phyloP scores from a whole-genome alignment of 2,113 vertebrate species.

The Chrysochloris asiatica region DNA sequence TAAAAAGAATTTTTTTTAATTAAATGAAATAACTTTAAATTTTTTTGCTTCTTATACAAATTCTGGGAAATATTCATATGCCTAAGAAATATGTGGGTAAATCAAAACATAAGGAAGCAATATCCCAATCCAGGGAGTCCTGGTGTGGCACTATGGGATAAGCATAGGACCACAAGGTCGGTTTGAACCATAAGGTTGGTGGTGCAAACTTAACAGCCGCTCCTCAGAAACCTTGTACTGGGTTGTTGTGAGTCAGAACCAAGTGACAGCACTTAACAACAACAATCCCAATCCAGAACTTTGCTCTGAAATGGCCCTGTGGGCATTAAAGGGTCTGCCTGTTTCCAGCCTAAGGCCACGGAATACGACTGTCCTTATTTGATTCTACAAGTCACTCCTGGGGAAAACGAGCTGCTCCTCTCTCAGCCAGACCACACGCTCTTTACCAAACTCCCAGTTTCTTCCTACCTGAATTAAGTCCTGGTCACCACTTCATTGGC shows the following conservation, averaged over 20 bases:
- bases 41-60: not conserved
- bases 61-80: not conserved
- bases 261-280: no score
- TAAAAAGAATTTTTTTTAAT: not conserved
- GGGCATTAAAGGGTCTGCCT: not conserved
- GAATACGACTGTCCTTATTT: conserved; percentile 49
- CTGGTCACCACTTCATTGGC: not conserved
- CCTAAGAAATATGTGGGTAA: not conserved
- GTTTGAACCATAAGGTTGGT: no score
- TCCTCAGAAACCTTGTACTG: no score
- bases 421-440: not conserved
- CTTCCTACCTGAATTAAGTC: conserved; percentile 20
- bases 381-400: not conserved
- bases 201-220: no score
- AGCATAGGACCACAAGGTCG: no score
- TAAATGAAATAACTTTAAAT: not conserved
- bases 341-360: not conserved
- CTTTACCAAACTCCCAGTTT: not conserved
- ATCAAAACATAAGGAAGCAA: not conserved
- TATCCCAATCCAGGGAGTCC: not conserved
- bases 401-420: not conserved
- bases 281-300: not conserved
- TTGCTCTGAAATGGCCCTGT: not conserved
- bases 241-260: no score
- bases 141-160: no score